These are phyloP conservation scores for Sinella curviseta DNA, from an alignment of 1,140 invertebrate species.

Conservation along the genomic window DNA sequence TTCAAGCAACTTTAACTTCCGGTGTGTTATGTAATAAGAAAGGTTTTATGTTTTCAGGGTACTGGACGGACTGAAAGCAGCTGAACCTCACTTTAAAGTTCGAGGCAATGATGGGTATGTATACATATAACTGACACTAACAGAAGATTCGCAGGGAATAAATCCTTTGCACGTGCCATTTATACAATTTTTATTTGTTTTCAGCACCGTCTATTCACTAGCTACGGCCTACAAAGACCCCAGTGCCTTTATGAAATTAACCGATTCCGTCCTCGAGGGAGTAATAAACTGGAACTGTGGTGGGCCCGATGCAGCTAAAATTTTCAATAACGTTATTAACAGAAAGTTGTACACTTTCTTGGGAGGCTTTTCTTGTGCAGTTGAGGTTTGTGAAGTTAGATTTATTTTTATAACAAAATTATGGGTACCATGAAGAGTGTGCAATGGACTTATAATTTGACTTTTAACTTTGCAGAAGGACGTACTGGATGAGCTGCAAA, in stretches of 20 bases:
- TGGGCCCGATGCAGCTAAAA: constrained; percentile 5
- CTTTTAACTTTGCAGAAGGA: background rate
- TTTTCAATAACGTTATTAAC: constrained; percentile 31
- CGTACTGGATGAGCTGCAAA: constrained; percentile 28
- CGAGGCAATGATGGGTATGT: constrained; percentile 35
- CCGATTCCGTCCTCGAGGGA: constrained; percentile 36
- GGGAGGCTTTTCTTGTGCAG: constrained; percentile 25
- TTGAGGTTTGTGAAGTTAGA: too few relatives aligned
- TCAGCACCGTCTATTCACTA: constrained; percentile 5
- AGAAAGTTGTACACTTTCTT: constrained; percentile 42
- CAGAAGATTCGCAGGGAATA: too few relatives aligned
- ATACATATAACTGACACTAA: background rate
- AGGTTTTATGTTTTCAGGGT: constrained; percentile 28
- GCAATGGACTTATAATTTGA: constrained; percentile 9
- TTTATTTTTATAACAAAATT: too few relatives aligned
- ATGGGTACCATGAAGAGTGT: too few relatives aligned
- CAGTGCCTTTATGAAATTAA: constrained; percentile 43
- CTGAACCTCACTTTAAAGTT: constrained; percentile 38
- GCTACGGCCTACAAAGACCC: constrained; percentile 36
- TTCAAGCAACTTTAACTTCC: too few relatives aligned
- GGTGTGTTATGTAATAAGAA: background rate
- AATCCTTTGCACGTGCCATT: too few relatives aligned
- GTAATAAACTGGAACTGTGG: constrained; percentile 29
- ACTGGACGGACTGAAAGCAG: constrained; percentile 39
- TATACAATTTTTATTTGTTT: background rate